phyloP scores from a whole-genome alignment of 1,140 invertebrate genomes.

The Hypothenemus hampei region DNA sequence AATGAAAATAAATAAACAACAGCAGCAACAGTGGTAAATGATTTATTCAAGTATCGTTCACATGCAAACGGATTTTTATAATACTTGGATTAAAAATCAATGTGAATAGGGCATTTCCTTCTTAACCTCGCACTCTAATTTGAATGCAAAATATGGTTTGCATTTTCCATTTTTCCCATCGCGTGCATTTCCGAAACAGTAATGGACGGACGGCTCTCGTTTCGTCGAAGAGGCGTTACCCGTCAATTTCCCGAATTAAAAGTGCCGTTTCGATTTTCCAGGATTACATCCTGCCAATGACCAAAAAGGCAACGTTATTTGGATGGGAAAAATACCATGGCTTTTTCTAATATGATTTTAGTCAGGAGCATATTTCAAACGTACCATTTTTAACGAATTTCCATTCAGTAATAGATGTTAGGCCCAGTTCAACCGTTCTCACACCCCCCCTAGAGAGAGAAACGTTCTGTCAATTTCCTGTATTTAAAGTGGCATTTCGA shows the following conservation, averaged over 20 bases:
- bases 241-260: slow-evolving; percentile 10
- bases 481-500: slow-evolving; percentile 18
- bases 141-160: slow-evolving; percentile 7
- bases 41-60: no score
- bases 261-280: slow-evolving; percentile 4
- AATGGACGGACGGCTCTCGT: slow-evolving; percentile 4
- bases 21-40: no score
- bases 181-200: slow-evolving; percentile 1
- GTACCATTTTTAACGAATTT: neutral
- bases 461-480: slow-evolving; percentile 18
- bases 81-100: no score
- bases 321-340: neutral
- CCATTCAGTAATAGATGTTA: slow-evolving; percentile 8
- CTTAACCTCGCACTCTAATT: neutral
- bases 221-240: slow-evolving; percentile 1
- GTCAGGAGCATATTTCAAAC: neutral
- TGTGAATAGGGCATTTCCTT: neutral
- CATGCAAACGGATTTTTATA: no score
- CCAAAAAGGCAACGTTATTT: neutral
- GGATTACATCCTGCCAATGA: neutral
- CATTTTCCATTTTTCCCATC: slow-evolving; percentile 9
- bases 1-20: no score
- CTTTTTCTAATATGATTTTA: neutral
- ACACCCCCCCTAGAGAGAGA: no score
- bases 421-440: slow-evolving; percentile 4